Base-by-base conservation (phyloP, 2,113 vertebrate genomes). In the Pogona vitticeps region DNA sequence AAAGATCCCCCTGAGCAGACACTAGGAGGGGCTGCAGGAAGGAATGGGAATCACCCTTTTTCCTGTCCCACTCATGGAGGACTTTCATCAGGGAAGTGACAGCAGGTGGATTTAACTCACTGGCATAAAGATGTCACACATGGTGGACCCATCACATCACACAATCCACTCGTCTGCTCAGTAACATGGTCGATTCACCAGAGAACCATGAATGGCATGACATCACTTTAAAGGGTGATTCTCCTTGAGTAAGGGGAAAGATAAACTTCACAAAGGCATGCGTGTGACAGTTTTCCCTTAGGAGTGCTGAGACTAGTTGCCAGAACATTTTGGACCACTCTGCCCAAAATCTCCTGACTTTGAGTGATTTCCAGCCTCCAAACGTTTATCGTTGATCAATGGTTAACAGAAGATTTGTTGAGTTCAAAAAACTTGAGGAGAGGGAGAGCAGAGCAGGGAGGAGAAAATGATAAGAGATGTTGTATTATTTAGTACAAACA, bases 201-300 rank as follows among this genome's bases (percentile, higher is more conserved):
- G 70, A 86, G 8, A 15, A 9, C 13, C 1, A 1, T 46, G 70
- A 83, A 86, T 65, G 38, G 42, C 14, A 15, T 88, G 65, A 20
- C 89, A 20, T 70, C 38, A 21, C 42, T 88, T 76, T 77, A 76
- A 42, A 61, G 6, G n/a, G 0, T 9, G 28, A 42, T n/a, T 17
- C 63, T 9, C 38, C 0, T 0, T 17, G 42, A 84, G 56, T 0
- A 28, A 79, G 40, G 31, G 31, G 81, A 17, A 1, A 4, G 38
- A 40, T 21, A 6, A 79, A 88, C 70, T 52, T 58, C 56, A 18
- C 68, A 63, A 21, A 14, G 2, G 9, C 46, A 23, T 6, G 0
- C 0, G 6, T 0, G 0, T 33, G 18, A 17, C n/a, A 89, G 2
- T 65, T 12, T n/a, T 77, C 8, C 8, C 52, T 15, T 28, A 52